phyloP scores from a whole-genome alignment of 2,888 invertebrate species.

The Heliconius aoede region DNA sequence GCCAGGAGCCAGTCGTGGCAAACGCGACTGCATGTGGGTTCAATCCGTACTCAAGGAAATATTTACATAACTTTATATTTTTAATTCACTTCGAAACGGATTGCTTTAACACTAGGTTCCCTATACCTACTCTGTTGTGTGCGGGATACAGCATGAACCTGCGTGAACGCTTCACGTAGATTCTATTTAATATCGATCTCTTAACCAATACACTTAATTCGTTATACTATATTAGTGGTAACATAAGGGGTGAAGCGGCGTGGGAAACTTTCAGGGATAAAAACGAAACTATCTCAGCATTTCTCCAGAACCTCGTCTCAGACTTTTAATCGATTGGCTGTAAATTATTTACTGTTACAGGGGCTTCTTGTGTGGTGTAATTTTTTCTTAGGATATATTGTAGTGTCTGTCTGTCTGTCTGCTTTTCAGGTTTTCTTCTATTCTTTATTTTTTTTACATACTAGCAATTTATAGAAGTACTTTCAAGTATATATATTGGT shows the following conservation, averaged over 20 bases:
- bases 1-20: too few relatives aligned
- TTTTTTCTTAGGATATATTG: not conserved
- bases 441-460: too few relatives aligned
- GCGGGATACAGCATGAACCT: too few relatives aligned
- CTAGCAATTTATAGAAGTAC: not conserved
- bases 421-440: too few relatives aligned
- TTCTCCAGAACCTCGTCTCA: not conserved
- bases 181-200: not conserved
- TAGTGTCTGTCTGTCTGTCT: too few relatives aligned
- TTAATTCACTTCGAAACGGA: too few relatives aligned
- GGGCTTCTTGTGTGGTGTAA: not conserved
- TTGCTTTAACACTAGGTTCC: too few relatives aligned
- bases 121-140: too few relatives aligned
- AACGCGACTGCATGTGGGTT: too few relatives aligned
- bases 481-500: not conserved
- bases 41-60: too few relatives aligned
- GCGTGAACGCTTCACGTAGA: too few relatives aligned
- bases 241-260: slow-evolving; percentile 15
- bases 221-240: slow-evolving; percentile 2
- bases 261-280: slow-evolving; percentile 32
- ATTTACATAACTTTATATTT: too few relatives aligned
- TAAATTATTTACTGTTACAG: slow-evolving; percentile 14
- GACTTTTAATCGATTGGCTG: slow-evolving; percentile 13
- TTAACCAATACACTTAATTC: slow-evolving; percentile 17
- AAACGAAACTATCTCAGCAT: not conserved